phyloP scores from a whole-genome alignment of 2,113 vertebrate species.

The Fukomys damarensis region DNA sequence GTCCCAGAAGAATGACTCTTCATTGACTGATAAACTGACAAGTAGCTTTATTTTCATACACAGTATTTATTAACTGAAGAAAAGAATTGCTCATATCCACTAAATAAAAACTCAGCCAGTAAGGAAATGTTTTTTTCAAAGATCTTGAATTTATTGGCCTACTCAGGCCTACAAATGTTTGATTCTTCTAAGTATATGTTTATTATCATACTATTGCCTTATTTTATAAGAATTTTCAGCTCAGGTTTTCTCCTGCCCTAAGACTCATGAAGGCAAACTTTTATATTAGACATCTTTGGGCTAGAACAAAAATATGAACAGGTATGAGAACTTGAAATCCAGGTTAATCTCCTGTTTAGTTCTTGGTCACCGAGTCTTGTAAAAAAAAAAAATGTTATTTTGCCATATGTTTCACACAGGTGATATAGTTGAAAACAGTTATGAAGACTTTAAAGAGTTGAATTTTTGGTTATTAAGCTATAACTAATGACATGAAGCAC shows the following conservation, averaged over 20 bases:
- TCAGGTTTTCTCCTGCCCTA: not conserved
- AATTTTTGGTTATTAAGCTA: not conserved
- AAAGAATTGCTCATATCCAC: not conserved
- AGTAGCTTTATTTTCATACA: not conserved
- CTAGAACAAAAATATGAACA: not conserved
- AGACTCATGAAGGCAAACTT: not conserved
- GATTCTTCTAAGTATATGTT: not conserved
- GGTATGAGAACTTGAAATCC: not conserved
- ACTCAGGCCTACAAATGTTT: not conserved
- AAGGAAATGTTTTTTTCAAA: constrained; percentile 6
- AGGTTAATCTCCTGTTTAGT: fast-evolving
- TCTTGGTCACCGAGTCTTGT: not conserved
- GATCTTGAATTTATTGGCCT: not conserved
- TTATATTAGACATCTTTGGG: not conserved
- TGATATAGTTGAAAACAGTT: not conserved
- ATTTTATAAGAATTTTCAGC: not conserved
- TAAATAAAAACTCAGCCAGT: not conserved
- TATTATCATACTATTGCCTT: not conserved
- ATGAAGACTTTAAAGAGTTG: not conserved
- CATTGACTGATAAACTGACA: not conserved
- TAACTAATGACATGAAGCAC: not conserved
- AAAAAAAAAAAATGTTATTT: not conserved
- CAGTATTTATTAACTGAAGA: not conserved
- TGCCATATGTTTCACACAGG: not conserved
- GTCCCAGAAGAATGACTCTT: not conserved